phyloP scores from a whole-genome alignment of 2,888 invertebrate genomes.

The Nemoura dubitans region DNA sequence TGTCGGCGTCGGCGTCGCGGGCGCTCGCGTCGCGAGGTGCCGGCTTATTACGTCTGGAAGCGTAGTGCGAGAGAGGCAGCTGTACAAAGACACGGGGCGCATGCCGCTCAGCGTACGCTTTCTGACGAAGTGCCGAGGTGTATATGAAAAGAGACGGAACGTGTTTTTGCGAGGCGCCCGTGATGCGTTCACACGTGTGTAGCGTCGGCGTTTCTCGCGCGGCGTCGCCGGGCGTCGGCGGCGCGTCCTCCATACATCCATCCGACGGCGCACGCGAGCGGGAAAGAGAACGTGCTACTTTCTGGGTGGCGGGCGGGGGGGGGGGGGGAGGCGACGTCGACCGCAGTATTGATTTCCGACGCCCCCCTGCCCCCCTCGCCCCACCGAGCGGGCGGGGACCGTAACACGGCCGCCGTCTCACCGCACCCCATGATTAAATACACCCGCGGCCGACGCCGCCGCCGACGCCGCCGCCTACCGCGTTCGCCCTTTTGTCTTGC shows the following conservation, averaged over 20 bases:
- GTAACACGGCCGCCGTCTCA: neutral
- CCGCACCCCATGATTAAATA: constrained; percentile 26
- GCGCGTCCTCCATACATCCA: neutral
- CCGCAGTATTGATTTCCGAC: constrained; percentile 53
- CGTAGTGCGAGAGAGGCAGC: too few relatives aligned
- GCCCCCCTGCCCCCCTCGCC: constrained; percentile 39
- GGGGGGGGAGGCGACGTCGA: constrained; percentile 46
- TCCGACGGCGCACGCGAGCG: neutral
- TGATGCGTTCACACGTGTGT: constrained; percentile 4
- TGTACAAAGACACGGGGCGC: too few relatives aligned
- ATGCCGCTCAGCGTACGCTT: too few relatives aligned
- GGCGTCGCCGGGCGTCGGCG: neutral
- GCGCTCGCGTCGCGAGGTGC: too few relatives aligned
- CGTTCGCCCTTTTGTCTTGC: neutral
- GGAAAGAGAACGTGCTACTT: neutral
- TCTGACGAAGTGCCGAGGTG: too few relatives aligned
- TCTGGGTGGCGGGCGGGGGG: constrained; percentile 33
- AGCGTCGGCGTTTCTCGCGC: neutral
- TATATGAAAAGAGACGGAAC: too few relatives aligned
- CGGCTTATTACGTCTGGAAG: too few relatives aligned
- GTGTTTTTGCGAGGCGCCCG: neutral
- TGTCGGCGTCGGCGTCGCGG: too few relatives aligned
- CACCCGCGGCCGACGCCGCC: constrained; percentile 14
- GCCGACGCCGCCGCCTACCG: neutral
- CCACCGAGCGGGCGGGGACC: neutral